These are phyloP conservation scores for Eonycteris spelaea DNA, from an alignment of 2,113 vertebrate genomes.

Conservation along the genomic window DNA sequence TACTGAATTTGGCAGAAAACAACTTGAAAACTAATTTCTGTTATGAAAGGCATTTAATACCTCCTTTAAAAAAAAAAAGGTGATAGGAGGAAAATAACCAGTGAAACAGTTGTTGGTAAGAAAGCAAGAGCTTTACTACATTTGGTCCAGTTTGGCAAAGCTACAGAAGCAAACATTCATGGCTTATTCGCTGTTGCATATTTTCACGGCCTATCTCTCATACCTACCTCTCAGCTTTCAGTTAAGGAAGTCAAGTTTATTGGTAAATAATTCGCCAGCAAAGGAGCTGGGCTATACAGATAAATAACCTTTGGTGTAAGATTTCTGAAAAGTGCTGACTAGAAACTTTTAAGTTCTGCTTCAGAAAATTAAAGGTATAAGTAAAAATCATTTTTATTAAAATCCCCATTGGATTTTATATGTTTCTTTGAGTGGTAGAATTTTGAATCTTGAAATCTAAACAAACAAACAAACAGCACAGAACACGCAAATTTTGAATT, in stretches of 20 bases:
- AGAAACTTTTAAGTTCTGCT: not conserved
- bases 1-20: slow-evolving; percentile 16
- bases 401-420: not conserved
- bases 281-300: not conserved
- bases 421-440: not conserved
- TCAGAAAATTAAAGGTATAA: not conserved
- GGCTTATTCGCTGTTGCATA: not conserved
- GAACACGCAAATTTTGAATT: not conserved
- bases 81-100: not conserved
- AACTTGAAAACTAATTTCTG: slow-evolving; percentile 32
- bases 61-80: not conserved
- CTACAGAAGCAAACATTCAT: not conserved
- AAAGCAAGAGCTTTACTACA: not conserved
- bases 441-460: not conserved
- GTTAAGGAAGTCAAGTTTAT: not conserved
- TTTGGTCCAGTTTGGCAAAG: not conserved
- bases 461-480: not conserved
- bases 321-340: not conserved
- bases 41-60: not conserved
- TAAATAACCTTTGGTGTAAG: not conserved
- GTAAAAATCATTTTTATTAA: not conserved
- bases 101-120: not conserved
- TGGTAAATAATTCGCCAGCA: not conserved
- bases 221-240: rapidly evolving
- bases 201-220: not conserved